phyloP scores from a whole-genome alignment of 2,888 invertebrate genomes.

The Cynaeus angustus region DNA sequence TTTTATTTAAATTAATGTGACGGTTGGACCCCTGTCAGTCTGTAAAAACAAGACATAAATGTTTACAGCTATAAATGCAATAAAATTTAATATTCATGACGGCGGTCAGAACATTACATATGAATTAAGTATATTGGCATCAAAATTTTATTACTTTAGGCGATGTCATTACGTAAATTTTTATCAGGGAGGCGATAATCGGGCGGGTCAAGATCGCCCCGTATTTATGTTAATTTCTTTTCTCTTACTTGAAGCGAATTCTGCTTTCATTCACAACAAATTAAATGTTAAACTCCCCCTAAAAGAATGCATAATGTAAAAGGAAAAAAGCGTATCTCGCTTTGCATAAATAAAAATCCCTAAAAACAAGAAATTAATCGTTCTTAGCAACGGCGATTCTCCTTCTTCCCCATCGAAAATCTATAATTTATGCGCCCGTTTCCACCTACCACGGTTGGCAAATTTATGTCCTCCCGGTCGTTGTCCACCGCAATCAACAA shows the following conservation, averaged over 20 bases:
- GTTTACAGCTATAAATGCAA: conserved; percentile 6
- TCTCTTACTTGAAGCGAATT: too few species aligned
- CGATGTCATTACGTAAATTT: too few species aligned
- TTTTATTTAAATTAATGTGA: too few species aligned
- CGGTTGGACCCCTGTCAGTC: background rate
- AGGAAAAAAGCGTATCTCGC: background rate
- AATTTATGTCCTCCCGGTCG: background rate
- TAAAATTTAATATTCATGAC: conserved; percentile 6
- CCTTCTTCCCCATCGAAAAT: background rate
- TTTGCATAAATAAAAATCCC: background rate
- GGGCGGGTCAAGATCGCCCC: too few species aligned
- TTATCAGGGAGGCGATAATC: too few species aligned
- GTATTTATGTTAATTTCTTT: too few species aligned
- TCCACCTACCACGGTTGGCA: background rate
- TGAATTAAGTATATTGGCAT: conserved; percentile 6
- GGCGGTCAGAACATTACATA: conserved; percentile 1
- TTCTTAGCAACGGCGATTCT: too few species aligned
- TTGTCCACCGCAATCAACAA: background rate
- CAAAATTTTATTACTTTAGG: background rate
- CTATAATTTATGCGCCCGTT: background rate
- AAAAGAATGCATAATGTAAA: background rate
- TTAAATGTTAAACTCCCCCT: too few species aligned
- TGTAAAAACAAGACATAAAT: background rate
- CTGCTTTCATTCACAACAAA: too few species aligned
- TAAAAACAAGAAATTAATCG: background rate